Base-by-base conservation (phyloP, 2,113 vertebrate genomes). In the Rhagologus leucostigma region DNA sequence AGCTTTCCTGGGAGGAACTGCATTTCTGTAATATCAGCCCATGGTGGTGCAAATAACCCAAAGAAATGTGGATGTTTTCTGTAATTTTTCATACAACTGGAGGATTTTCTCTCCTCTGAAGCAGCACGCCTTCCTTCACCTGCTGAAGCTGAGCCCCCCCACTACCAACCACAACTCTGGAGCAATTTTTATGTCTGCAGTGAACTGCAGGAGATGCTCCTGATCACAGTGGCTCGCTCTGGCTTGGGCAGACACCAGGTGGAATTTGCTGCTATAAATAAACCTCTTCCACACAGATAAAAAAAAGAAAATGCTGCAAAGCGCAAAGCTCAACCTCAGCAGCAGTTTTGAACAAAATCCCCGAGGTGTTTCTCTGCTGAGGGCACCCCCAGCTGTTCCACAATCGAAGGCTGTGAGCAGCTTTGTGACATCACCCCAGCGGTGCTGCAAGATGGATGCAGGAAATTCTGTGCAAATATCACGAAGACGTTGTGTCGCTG, bases 381-480 rank as follows among this genome's bases (percentile, higher is more conserved):
- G 75, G 63, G 60, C 74, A 46, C 37, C 78, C 14, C 35, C 20
- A 23, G 33, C 7, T 57, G 93, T 16, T 46, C 76, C 67, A 49
- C 76, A 49, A 7, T 20, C 87, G 74, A 26, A 39, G 78, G 75
- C 44, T 95, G 71, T 94, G 70, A 57, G 30, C 76, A 8, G 29
- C 71, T 90, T 22, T 32, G 14, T 95, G 93, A 59, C 95, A 84
- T 96, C 95, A 93, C 23, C 84, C 65, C 50, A 62, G 44, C 65
- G 69, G 59, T 59, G 80, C 82, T 81, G 79, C 41, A 62, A 76
- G 96, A 92, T 41, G 69, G 84, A 96, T 79, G 95, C 93, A 81
- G 96, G 94, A 93, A 96, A 96, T 44, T 83, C 62, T 83, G 94
- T 86, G 92, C 92, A 86, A 90, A 84, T 56, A 26, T 83, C 95